Percentiles rank a stretch among this genome's conserved stretches.
Evolutionary conservation across 1,140 invertebrate species (phyloP).

Genomic region (Wasmannia auropunctata): DNA sequence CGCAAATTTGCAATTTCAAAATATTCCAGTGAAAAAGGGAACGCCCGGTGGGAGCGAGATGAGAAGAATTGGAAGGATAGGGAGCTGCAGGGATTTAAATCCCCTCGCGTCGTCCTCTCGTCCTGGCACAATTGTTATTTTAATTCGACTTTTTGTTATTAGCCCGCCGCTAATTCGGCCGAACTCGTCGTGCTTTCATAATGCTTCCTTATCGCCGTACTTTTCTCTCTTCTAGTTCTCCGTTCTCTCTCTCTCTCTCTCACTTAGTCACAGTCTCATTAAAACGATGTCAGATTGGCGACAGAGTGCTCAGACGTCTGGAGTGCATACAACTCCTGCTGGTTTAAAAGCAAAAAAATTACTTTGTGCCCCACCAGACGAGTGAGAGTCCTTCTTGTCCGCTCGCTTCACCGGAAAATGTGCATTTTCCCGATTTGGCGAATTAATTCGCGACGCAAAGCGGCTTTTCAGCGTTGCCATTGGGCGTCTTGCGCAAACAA

Average conservation of each 20-base stretch:
- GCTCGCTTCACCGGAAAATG: constrained; percentile 6
- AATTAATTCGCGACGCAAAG: constrained; percentile 42
- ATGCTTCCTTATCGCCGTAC: constrained; percentile 59
- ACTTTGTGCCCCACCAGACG: constrained; percentile 1
- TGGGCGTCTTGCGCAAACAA: background rate
- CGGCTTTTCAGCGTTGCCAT: background rate
- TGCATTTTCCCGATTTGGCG: constrained; percentile 52
- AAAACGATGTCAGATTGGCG: constrained; percentile 56
- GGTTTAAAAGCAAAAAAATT: constrained; percentile 45
- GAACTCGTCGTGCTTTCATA: constrained; percentile 52
- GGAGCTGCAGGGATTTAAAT: constrained; percentile 23
- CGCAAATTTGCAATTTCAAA: constrained; percentile 62
- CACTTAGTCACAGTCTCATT: constrained; percentile 31
- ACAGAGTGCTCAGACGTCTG: constrained; percentile 44
- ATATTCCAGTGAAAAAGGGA: constrained; percentile 51
- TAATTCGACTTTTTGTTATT: constrained; percentile 80
- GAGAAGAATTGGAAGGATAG: background rate
- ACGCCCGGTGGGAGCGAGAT: too few relatives aligned
- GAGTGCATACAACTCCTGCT: constrained; percentile 34
- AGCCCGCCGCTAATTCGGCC: constrained; percentile 77
- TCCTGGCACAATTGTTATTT: constrained; percentile 77
- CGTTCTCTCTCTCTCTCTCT: background rate
- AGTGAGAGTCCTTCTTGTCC: background rate
- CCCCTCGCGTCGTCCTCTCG: constrained; percentile 46
- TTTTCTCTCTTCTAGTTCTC: constrained; percentile 2